phyloP scores from a whole-genome alignment of 2,797 vertebrate genomes.

The Aldrovandia affinis region DNA sequence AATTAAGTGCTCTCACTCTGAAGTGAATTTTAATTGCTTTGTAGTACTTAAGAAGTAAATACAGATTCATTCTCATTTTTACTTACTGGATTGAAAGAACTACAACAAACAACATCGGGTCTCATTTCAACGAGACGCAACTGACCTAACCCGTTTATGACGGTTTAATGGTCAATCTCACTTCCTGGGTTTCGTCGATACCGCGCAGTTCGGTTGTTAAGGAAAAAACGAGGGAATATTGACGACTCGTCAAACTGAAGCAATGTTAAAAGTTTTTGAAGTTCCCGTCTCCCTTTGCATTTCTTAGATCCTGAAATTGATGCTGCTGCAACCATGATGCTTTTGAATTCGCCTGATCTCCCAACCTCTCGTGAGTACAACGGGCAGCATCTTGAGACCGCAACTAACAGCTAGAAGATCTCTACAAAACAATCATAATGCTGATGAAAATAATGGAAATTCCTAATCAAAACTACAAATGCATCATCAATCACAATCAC shows the following conservation, averaged over 20 bases:
- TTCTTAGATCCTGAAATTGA: constrained; percentile 80
- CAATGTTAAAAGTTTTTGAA: neutral
- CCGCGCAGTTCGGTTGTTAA: constrained; percentile 46
- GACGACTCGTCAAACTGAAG: constrained; percentile 12
- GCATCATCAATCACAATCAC: neutral
- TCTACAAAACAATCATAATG: neutral
- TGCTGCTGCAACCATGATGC: constrained; percentile 82
- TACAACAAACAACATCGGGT: neutral
- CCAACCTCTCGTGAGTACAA: constrained; percentile 83
- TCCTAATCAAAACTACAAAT: neutral
- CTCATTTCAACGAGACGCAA: constrained; percentile 25
- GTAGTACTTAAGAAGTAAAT: neutral
- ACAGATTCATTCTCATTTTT: constrained; percentile 1
- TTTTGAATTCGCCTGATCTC: constrained; percentile 75
- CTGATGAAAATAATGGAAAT: neutral
- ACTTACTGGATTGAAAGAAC: neutral
- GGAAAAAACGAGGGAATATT: neutral
- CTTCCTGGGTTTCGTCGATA: constrained; percentile 69
- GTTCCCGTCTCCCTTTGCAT: constrained; percentile 38
- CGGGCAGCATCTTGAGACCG: constrained; percentile 25
- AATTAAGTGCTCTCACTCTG: constrained; percentile 16
- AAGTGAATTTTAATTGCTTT: constrained; percentile 20
- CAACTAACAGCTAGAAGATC: constrained; percentile 73
- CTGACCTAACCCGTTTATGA: constrained; percentile 71
- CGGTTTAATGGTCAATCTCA: constrained; percentile 74